phyloP scores from a whole-genome alignment of 2,888 invertebrate genomes.

The Petrolisthes manimaculis region DNA sequence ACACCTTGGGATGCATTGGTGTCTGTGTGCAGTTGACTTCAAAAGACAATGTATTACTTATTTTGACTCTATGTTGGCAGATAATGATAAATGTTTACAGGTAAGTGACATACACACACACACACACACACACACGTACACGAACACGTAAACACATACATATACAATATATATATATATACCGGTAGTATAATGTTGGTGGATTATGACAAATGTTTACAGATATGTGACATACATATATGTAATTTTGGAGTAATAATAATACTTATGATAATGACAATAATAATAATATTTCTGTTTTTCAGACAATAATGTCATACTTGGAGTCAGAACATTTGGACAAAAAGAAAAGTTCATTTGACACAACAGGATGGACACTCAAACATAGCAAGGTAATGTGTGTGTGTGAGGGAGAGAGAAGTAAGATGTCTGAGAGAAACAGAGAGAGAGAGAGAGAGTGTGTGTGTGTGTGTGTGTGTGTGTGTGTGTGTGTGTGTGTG shows the following conservation, averaged over 20 bases:
- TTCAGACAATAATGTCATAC: neutral
- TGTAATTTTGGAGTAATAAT: no score
- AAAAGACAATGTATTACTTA: neutral
- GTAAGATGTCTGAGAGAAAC: no score
- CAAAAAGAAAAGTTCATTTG: no score
- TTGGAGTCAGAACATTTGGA: neutral
- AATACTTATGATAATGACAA: no score
- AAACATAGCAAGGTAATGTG: no score
- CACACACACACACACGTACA: neutral
- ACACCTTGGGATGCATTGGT: neutral
- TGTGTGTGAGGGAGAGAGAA: no score
- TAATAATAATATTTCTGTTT: neutral
- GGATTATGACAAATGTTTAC: no score
- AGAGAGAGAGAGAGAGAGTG: no score
- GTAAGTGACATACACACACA: neutral
- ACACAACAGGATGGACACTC: no score
- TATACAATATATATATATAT: neutral
- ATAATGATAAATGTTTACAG: neutral
- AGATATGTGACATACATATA: no score
- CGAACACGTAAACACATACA: neutral
- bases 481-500: conserved; percentile 1
- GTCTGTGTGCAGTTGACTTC: no score
- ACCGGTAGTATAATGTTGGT: no score
- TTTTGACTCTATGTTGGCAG: neutral
- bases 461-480: conserved; percentile 1